A percentile compares a stretch with the other conserved stretches of the same genome.
phyloP scores from a whole-genome alignment of 2,797 vertebrate genomes.

The Hemitrygon akajei region DNA sequence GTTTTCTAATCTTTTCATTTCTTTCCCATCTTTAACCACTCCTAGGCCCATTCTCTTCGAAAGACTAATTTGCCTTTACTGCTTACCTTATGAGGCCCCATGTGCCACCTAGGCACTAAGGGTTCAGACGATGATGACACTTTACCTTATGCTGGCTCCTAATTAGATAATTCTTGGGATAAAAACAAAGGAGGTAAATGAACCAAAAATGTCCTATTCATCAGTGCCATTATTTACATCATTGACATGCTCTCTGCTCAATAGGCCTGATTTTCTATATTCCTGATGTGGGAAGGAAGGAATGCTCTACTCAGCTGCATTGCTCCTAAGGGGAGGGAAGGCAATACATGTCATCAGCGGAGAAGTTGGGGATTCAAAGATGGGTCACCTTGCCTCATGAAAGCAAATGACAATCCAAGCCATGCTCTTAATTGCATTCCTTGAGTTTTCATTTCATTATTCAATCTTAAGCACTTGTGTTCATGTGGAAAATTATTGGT shows the following conservation, averaged over 20 bases:
- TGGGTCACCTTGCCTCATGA: neutral
- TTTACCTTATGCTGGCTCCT: neutral
- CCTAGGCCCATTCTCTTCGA: neutral
- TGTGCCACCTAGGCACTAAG: too few species aligned
- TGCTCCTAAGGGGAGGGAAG: neutral
- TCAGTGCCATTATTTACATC: neutral
- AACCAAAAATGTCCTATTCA: neutral
- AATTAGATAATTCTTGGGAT: neutral
- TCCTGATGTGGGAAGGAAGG: neutral
- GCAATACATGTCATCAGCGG: neutral
- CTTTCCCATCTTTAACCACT: neutral
- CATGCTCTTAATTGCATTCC: neutral
- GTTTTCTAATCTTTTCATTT: too few species aligned
- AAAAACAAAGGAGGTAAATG: neutral
- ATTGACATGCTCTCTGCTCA: neutral
- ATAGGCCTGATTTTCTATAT: neutral
- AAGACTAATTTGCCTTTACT: neutral
- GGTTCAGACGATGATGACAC: too few species aligned
- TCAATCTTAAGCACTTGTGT: slow-evolving; percentile 1
- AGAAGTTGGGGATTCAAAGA: neutral
- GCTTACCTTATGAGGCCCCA: neutral
- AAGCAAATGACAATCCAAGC: neutral
- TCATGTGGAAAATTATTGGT: slow-evolving; percentile 22
- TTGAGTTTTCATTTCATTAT: neutral
- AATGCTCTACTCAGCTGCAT: too few species aligned